Conservation (phyloP, 2,888 invertebrate species). For the Torymus auratus region DNA sequence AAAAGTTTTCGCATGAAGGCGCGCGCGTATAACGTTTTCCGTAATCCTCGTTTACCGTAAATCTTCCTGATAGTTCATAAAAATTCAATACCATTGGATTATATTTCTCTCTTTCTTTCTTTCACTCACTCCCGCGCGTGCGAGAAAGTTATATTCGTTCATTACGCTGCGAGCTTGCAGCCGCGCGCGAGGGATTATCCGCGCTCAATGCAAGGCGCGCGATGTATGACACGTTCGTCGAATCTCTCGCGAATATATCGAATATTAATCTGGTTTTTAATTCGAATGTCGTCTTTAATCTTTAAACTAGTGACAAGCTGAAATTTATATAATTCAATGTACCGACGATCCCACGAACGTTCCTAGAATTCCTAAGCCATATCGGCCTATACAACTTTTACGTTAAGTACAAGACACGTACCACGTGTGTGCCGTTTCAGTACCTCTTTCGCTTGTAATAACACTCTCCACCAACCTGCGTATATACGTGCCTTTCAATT, state of each 20-base stretch:
- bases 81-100: constrained; percentile 38
- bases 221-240: too few species aligned
- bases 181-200: not conserved
- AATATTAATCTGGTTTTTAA: too few species aligned
- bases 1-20: constrained; percentile 31
- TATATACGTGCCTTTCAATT: constrained; percentile 63
- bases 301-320: too few species aligned
- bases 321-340: too few species aligned
- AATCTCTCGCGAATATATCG: too few species aligned
- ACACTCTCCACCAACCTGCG: not conserved
- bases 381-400: too few species aligned
- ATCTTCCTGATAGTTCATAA: constrained; percentile 39
- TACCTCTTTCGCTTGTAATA: not conserved
- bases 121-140: not conserved
- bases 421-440: too few species aligned
- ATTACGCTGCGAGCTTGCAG: not conserved
- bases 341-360: too few species aligned
- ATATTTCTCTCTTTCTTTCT: not conserved
- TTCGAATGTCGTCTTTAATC: too few species aligned
- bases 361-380: too few species aligned
- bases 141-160: constrained; percentile 7
- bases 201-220: too few species aligned
- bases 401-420: too few species aligned
- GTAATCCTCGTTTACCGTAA: constrained; percentile 32
- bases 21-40: constrained; percentile 8